A percentile compares a stretch with the other conserved stretches of the same genome.
Evolutionary conservation across 2,797 vertebrate species (phyloP).

Genomic region (Lutjanus argentimaculatus): DNA sequence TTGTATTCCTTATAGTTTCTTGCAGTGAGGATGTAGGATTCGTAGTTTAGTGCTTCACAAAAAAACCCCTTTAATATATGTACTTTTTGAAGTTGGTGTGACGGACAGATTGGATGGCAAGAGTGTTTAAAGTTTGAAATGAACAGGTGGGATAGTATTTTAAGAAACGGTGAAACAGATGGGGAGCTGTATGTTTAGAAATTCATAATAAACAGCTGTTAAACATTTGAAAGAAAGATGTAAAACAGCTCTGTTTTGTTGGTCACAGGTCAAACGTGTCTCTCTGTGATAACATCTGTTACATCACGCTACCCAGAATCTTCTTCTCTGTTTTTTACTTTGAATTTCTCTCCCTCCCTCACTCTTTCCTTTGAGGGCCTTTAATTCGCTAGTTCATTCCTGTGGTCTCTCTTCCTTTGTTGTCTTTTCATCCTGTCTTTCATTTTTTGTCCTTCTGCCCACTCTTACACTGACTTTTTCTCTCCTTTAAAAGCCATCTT

Average conservation of each 20-base stretch:
- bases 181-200: conserved; percentile 48
- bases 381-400: conserved; percentile 3
- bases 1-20: neutral
- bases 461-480: neutral
- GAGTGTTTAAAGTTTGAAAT: conserved; percentile 24
- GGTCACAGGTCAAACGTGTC: conserved; percentile 57
- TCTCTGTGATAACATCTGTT: conserved; percentile 61
- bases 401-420: neutral
- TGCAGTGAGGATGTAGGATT: neutral
- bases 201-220: conserved; percentile 45
- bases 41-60: neutral
- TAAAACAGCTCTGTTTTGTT: conserved; percentile 30
- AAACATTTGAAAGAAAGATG: conserved; percentile 48
- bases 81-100: conserved; percentile 24
- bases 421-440: conserved; percentile 10
- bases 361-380: neutral
- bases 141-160: conserved; percentile 58
- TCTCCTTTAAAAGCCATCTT: conserved; percentile 1
- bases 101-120: conserved; percentile 46
- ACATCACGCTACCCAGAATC: neutral
- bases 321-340: neutral
- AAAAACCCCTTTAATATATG: neutral
- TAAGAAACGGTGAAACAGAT: conserved; percentile 60
- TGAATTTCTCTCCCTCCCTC: neutral
- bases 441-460: neutral